Percentiles rank a stretch among this genome's conserved stretches.
These are phyloP conservation scores for Caligus rogercresseyi DNA, from an alignment of 1,140 invertebrate species.

Conservation along the genomic window DNA sequence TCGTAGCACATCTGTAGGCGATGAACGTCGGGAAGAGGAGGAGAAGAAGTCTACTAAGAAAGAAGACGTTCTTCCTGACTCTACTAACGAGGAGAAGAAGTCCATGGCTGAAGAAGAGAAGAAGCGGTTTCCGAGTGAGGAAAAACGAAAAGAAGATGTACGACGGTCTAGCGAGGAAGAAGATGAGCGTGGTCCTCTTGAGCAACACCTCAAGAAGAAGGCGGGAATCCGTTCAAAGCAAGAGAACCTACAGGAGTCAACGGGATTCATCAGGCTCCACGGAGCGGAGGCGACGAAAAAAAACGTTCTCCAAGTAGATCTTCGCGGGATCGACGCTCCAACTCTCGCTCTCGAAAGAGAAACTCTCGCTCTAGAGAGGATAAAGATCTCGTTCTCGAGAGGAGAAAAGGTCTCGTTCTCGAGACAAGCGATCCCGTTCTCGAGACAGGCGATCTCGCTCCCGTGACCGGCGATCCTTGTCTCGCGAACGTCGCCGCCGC, in stretches of 20 bases:
- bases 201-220: background rate
- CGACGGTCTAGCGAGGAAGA: background rate
- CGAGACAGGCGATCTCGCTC: conserved; percentile 29
- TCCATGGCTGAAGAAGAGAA: background rate
- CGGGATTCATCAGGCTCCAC: background rate
- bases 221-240: background rate
- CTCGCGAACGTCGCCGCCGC: conserved; percentile 25
- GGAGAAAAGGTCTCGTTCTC: conserved; percentile 1
- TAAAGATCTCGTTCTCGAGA: background rate
- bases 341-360: background rate
- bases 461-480: conserved; percentile 25
- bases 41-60: conserved; percentile 27
- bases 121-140: background rate
- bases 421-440: conserved; percentile 3
- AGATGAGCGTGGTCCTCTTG: background rate
- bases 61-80: background rate
- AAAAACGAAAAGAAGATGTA: background rate
- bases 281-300: background rate
- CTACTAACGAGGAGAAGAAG: background rate
- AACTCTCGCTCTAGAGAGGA: background rate
- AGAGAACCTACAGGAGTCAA: background rate
- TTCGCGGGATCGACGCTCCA: background rate
- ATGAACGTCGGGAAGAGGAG: conserved; percentile 25
- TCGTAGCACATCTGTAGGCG: background rate
- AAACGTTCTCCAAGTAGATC: background rate